Evolutionary conservation across 2,888 invertebrate genomes (phyloP), one percentile per base, ranked within the genome.

Genomic region (Palloptera scutellata): DNA sequence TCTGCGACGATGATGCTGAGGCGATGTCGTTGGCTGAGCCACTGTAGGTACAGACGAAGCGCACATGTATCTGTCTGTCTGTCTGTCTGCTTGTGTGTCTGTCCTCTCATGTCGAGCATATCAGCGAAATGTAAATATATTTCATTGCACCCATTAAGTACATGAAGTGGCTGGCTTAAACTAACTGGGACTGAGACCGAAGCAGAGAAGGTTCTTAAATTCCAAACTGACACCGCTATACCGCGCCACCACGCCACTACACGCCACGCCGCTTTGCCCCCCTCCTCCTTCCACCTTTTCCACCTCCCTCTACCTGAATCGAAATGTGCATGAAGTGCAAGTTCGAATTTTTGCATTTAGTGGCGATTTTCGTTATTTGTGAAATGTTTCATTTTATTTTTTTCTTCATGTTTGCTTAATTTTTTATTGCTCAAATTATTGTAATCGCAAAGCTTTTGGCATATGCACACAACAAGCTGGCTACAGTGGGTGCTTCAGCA

Each of bases 141-240:
- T 72, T 74, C 74, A 74, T 72, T 74, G 74, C 74, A 72, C 67
- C 72, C 72, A 72, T 74, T 74, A 72, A 71, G 72, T 74, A 70
- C 74, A 70, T n/a, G 20, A 19, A 54, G 43, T 57, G 48, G 17
- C 12, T 54, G 54, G 12, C n/a, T n/a, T n/a, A n/a, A n/a, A n/a
- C n/a, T n/a, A n/a, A n/a, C n/a, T n/a, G n/a, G n/a, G n/a, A n/a
- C n/a, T n/a, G n/a, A 17, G 45, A 40, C 45, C 51, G 51, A 30
- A 55, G 11, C 40, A 10, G 13, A 30, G 17, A n/a, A 17, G 20
- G 20, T 15, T 40, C 62, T 62, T 62, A 30, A 63, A 55, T 63
- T 63, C 63, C 63, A 54, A 45, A 43, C 63, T 63, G 63, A 63
- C 45, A n/a, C 15, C 48, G 51, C 48, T 41, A 13, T 4, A 41